Evolutionary conservation across 2,113 vertebrate genomes (phyloP), one percentile per base, ranked within the genome.

Genomic region (Pterophyllum scalare): DNA sequence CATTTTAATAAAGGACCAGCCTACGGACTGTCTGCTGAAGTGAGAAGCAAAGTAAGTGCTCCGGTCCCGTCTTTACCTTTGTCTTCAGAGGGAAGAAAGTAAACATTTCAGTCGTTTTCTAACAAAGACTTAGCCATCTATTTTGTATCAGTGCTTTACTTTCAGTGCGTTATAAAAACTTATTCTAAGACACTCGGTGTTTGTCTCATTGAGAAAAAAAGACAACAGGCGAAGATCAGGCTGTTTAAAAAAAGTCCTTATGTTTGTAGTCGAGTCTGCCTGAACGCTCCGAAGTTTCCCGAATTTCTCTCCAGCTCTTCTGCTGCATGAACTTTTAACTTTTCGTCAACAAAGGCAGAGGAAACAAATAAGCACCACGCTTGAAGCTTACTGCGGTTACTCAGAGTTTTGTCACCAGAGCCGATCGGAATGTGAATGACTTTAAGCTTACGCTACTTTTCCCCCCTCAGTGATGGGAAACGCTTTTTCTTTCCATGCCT

Each of bases 1-100:
- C 96, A 98, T 89, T 99, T 99, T 89, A 99, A 99, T 91, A 98
- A 97, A 92, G 98, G 98, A 65, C 98, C 97, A 43, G 95, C 97
- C 52, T 99, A 99, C 84, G 98, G 98, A 76, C 93, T 98, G 75
- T 98, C 98, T 57, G 97, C 98, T 26, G 97, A 99, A 88, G 98
- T 99, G 75, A 96, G 97, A 84, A 98, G 97, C 95, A 98, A 98
- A 97, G 97, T 98, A 94, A 86, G 94, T 88, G 43, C 6, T 19
- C 0, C 28, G 26, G 7, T 3, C 3, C 28, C 20, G 7, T 10
- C 2, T 20, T 2, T 49, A 10, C 7, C 5, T 62, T 28, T 65
- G 24, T 40, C 38, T 40, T 12, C 11, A 3, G 11, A 9, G 38
- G 38, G 38, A 40, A 40, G 38, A 40, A 40, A 40, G 38, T 11